Percentiles rank a stretch among this genome's conserved stretches.
These are phyloP conservation scores for Tolypeutes matacus DNA, from an alignment of 2,797 vertebrate species.

Conservation along the genomic window DNA sequence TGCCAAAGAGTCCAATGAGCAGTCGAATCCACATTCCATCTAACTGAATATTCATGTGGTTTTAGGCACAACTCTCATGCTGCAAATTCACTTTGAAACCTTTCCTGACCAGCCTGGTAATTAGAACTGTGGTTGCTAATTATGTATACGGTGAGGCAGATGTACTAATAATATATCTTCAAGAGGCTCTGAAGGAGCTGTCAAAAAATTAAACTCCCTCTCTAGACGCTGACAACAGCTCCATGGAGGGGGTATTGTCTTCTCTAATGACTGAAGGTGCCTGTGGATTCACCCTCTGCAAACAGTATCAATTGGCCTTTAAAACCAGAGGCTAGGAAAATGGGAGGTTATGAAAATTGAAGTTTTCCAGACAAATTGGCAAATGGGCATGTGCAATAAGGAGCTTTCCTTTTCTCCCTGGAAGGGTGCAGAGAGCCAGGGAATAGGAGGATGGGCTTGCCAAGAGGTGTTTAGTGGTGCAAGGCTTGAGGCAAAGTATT, in stretches of 20 bases:
- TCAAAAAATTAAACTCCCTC: slow-evolving; percentile 63
- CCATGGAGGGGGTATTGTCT: neutral
- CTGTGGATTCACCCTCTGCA: neutral
- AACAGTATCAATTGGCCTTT: neutral
- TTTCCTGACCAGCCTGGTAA: slow-evolving; percentile 42
- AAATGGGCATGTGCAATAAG: too few species aligned
- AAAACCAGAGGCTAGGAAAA: neutral
- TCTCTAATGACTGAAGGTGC: neutral
- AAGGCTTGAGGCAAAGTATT: neutral
- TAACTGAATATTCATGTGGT: neutral
- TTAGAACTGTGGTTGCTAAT: slow-evolving; percentile 69
- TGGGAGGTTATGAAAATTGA: neutral
- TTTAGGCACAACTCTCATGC: neutral
- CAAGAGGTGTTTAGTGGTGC: neutral
- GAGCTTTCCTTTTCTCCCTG: neutral
- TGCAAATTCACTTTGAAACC: slow-evolving; percentile 12
- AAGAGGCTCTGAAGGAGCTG: slow-evolving; percentile 26
- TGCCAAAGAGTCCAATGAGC: neutral
- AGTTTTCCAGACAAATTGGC: neutral
- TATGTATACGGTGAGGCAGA: neutral
- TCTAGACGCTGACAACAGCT: neutral
- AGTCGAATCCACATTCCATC: neutral
- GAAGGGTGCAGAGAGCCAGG: neutral
- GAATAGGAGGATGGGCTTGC: too few species aligned
- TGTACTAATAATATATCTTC: slow-evolving; percentile 60